These are phyloP conservation scores for Eudasyphora cyanicolor DNA, from an alignment of 2,888 invertebrate genomes.

Conservation along the genomic window DNA sequence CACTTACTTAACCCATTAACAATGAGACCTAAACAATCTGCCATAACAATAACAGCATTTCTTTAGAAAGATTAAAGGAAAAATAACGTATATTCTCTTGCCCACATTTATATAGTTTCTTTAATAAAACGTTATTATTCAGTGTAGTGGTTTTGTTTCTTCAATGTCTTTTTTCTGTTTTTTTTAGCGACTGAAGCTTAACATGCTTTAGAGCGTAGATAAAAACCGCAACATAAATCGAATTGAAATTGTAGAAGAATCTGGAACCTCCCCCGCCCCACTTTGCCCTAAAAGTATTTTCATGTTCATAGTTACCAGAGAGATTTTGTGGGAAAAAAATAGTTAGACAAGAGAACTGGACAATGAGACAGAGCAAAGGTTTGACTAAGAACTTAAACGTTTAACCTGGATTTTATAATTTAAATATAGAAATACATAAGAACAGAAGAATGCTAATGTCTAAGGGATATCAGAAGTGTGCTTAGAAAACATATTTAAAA, in stretches of 20 bases:
- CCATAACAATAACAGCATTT: neutral
- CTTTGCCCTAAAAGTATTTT: neutral
- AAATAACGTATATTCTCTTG: no score
- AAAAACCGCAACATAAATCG: neutral
- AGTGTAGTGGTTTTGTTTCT: neutral
- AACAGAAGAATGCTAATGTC: no score
- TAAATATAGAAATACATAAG: no score
- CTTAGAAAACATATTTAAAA: no score
- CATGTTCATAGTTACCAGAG: neutral
- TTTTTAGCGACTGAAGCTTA: neutral
- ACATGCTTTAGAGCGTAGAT: neutral
- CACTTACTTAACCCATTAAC: slow-evolving; percentile 63
- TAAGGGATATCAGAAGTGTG: no score
- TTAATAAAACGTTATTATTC: neutral
- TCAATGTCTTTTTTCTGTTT: neutral
- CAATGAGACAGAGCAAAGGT: no score
- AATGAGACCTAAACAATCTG: slow-evolving; percentile 1
- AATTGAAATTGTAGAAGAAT: neutral
- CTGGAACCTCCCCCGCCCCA: neutral
- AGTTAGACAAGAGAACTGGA: no score
- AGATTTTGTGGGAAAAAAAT: no score
- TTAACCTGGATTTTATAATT: no score
- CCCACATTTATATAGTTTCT: slow-evolving; percentile 10
- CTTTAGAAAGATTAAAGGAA: neutral
- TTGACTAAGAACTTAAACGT: no score